Conservation (phyloP, 2,113 vertebrate species). For the Caloenas nicobarica region DNA sequence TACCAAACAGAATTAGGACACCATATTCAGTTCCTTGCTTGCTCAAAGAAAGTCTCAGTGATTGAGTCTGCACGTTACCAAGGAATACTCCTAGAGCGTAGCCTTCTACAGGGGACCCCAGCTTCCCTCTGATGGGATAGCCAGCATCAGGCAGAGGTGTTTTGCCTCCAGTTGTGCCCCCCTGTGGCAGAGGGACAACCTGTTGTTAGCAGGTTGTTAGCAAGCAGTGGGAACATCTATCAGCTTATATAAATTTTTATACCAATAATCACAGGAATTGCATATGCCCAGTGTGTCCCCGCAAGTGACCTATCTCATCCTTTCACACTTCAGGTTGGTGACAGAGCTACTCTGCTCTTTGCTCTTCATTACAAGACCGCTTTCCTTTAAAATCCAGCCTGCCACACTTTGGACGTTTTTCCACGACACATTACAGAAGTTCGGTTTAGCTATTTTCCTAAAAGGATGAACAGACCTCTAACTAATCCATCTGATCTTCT, state of each 20-base stretch:
- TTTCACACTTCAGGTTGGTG: neutral
- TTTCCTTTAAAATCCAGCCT: neutral
- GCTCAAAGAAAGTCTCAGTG: neutral
- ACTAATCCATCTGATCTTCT: neutral
- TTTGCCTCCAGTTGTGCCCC: neutral
- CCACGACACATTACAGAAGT: neutral
- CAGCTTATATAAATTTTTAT: neutral
- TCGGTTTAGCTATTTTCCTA: neutral
- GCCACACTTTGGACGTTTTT: neutral
- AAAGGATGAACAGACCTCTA: neutral
- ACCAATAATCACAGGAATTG: neutral
- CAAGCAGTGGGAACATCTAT: neutral
- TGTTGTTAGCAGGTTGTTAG: neutral
- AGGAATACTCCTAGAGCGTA: neutral
- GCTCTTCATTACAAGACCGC: neutral
- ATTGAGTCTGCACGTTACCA: neutral
- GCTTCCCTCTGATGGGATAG: neutral
- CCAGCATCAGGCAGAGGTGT: neutral
- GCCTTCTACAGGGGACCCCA: neutral
- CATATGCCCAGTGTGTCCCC: neutral
- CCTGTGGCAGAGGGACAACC: neutral
- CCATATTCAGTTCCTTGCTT: neutral
- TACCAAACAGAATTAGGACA: neutral
- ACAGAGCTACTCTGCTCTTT: neutral
- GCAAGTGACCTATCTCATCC: neutral